phyloP scores from a whole-genome alignment of 2,797 vertebrate species.

The Tangara arthus region DNA sequence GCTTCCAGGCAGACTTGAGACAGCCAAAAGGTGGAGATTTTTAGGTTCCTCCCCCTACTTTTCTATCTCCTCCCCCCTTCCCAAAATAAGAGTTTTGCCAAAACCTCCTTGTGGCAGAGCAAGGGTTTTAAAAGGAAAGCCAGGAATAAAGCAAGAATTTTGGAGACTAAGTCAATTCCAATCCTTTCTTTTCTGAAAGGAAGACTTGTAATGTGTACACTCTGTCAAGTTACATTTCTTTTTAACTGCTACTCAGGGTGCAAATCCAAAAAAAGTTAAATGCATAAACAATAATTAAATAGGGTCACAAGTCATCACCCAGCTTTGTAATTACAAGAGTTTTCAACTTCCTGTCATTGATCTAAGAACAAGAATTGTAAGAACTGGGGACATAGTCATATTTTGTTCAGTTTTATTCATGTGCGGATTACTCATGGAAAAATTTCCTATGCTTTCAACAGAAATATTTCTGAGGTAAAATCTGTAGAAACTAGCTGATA shows the following conservation, averaged over 20 bases:
- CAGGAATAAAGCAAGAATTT: background rate
- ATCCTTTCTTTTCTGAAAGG: background rate
- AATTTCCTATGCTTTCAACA: background rate
- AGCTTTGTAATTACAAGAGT: background rate
- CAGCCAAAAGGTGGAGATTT: slow-evolving; percentile 69
- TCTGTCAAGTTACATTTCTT: background rate
- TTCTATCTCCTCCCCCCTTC: background rate
- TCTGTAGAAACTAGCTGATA: background rate
- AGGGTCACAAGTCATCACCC: background rate
- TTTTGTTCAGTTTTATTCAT: background rate
- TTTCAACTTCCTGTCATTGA: background rate
- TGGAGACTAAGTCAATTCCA: background rate
- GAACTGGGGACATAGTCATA: background rate
- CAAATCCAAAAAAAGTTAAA: background rate
- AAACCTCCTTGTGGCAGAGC: background rate
- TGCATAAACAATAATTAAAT: background rate
- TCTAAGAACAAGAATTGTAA: background rate
- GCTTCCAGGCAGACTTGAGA: slow-evolving; percentile 64
- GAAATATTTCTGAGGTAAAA: background rate
- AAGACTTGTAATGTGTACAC: background rate
- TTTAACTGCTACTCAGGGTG: background rate
- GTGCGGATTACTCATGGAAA: background rate
- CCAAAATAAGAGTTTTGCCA: background rate
- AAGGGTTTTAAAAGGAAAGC: background rate
- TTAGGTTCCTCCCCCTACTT: background rate